Percentiles rank a stretch among this genome's conserved stretches.
phyloP scores from a whole-genome alignment of 2,888 invertebrate species.

The Hemicrepidius hirtus region DNA sequence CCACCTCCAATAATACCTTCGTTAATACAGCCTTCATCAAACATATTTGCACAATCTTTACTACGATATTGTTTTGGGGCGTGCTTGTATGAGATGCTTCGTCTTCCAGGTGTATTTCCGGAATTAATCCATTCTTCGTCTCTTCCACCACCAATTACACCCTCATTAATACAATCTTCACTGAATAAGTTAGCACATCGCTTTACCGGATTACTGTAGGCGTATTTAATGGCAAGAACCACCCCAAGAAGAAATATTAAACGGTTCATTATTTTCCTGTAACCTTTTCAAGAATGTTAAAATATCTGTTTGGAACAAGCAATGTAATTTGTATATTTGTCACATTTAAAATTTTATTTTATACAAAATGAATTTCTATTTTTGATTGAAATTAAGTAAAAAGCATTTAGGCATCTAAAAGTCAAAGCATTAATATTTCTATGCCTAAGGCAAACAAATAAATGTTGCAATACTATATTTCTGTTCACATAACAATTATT shows the following conservation, averaged over 20 bases:
- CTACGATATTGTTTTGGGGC: too few species aligned
- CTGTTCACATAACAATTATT: too few species aligned
- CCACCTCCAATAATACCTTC: slow-evolving; percentile 4
- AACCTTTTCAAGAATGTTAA: not conserved
- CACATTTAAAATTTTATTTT: too few species aligned
- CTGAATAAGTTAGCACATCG: slow-evolving; percentile 33
- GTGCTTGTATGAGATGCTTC: not conserved
- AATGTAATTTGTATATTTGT: too few species aligned
- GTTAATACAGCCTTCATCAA: slow-evolving; percentile 34
- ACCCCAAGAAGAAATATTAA: not conserved
- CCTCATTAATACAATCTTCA: slow-evolving; percentile 24
- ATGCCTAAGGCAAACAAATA: too few species aligned
- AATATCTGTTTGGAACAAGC: too few species aligned
- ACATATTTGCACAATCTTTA: slow-evolving; percentile 26
- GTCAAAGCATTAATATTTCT: too few species aligned
- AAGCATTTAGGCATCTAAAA: too few species aligned
- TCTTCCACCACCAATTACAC: not conserved
- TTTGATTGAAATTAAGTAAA: too few species aligned
- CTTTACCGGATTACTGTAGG: slow-evolving; percentile 59
- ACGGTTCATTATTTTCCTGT: not conserved
- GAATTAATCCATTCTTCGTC: slow-evolving; percentile 28
- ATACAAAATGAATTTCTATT: too few species aligned
- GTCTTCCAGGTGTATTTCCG: slow-evolving; percentile 25
- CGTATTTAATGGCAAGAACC: slow-evolving; percentile 1
- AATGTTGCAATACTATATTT: too few species aligned